These are phyloP conservation scores for Aspidapion aeneum DNA, from an alignment of 2,888 invertebrate species.

Conservation along the genomic window DNA sequence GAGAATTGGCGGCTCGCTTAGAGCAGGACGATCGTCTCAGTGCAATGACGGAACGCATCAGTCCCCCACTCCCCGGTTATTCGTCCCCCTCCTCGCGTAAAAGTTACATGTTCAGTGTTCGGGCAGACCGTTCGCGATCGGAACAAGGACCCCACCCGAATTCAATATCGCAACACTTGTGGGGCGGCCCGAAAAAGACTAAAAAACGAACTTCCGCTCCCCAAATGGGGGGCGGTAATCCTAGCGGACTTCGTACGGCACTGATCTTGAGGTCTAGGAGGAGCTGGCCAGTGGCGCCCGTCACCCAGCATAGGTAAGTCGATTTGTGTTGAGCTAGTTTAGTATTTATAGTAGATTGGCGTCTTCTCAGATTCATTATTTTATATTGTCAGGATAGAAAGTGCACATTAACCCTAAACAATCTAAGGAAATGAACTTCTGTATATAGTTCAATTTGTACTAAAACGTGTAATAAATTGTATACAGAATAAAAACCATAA, in stretches of 20 bases:
- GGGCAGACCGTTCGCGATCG: slow-evolving; percentile 62
- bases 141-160: slow-evolving; percentile 67
- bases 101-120: slow-evolving; percentile 49
- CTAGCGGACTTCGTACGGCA: slow-evolving; percentile 54
- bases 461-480: no score
- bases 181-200: slow-evolving; percentile 64
- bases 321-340: neutral
- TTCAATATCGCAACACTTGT: slow-evolving; percentile 49
- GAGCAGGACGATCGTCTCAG: slow-evolving; percentile 36
- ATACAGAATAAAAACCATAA: no score
- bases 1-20: slow-evolving; percentile 40
- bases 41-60: slow-evolving; percentile 7
- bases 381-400: no score
- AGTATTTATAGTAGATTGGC: no score
- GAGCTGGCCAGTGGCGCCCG: slow-evolving; percentile 75
- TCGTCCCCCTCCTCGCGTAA: slow-evolving; percentile 12
- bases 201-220: slow-evolving; percentile 70
- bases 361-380: no score
- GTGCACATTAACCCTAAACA: no score
- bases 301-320: slow-evolving; percentile 62
- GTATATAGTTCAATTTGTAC: no score
- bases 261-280: slow-evolving; percentile 66
- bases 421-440: no score
- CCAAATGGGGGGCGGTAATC: slow-evolving; percentile 58
- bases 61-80: slow-evolving; percentile 11